These are phyloP conservation scores for Hoplias malabaricus DNA, from an alignment of 2,113 vertebrate species.

Conservation along the genomic window DNA sequence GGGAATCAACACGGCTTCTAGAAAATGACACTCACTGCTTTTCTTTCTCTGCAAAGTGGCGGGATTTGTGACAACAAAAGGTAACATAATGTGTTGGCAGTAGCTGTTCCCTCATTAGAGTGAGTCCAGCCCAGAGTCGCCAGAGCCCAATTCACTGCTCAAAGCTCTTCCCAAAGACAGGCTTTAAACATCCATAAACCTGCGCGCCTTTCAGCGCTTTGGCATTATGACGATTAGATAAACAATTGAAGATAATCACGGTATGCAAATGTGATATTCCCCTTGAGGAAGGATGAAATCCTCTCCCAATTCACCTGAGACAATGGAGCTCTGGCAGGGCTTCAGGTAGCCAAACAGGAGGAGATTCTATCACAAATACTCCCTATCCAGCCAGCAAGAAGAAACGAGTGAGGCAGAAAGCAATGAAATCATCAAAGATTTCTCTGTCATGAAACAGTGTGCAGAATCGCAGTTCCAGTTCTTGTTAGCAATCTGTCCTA, in stretches of 20 bases:
- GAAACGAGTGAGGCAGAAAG: neutral
- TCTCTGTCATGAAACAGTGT: neutral
- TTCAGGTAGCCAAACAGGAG: slow-evolving; percentile 11
- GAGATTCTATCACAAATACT: neutral
- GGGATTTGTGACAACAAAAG: slow-evolving; percentile 39
- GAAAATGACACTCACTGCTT: slow-evolving; percentile 38
- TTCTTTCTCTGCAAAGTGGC: slow-evolving; percentile 26
- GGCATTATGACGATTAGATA: slow-evolving; percentile 85
- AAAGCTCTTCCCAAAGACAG: slow-evolving; percentile 86
- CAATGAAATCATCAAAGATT: neutral
- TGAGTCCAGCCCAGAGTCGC: slow-evolving; percentile 34
- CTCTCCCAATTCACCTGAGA: slow-evolving; percentile 82
- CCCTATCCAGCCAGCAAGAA: neutral
- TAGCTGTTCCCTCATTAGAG: slow-evolving; percentile 36
- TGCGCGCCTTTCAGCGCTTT: slow-evolving; percentile 81
- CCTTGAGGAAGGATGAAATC: slow-evolving; percentile 58
- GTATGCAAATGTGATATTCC: slow-evolving; percentile 89
- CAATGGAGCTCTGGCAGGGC: slow-evolving; percentile 81
- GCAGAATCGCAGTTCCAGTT: neutral
- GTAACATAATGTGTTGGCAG: slow-evolving; percentile 44
- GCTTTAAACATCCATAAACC: slow-evolving; percentile 88
- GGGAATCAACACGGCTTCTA: slow-evolving; percentile 24
- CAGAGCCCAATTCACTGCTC: slow-evolving; percentile 42
- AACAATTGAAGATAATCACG: slow-evolving; percentile 87
- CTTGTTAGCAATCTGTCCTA: slow-evolving; percentile 1